Evolutionary conservation across 2,797 vertebrate genomes (phyloP), one percentile per base, ranked within the genome.

Genomic region (Eremophila alpestris): DNA sequence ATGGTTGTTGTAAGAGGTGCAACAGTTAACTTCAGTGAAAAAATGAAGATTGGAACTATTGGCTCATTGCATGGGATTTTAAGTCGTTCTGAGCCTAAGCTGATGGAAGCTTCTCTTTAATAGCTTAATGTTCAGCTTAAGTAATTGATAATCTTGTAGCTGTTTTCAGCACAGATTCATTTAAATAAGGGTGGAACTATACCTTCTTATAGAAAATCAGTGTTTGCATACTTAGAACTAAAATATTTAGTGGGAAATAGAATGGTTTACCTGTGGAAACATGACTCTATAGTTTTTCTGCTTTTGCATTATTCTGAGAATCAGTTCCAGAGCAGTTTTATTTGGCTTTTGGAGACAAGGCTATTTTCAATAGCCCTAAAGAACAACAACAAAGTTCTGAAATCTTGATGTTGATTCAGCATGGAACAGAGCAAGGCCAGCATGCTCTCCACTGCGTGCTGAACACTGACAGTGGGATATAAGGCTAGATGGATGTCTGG

Each of bases 31-130:
- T 38, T 73, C 3, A 36, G 48, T 32, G 36, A 45, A 74, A 79
- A 81, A 62, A 7, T 4, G 3, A n/a, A 52, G 56, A 49, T 14
- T 41, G 56, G 23, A 54, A 21, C 36, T 69, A 38, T 40, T 27
- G n/a, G 43, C 58, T 70, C 41, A 9, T 32, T 74, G 26, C 52
- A 74, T 65, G n/a, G 32, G 5, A 20, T 81, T 89, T 68, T 54
- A 32, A 69, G 58, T 77, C 0, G 0, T 51, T 46, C 36, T 79
- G 59, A 88, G 45, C 41, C 12, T 54, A 49, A 52, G 3, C 1
- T 59, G 41, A 11, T 67, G 26, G 32, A 52, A 49, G 32, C n/a
- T 63, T 63, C 29, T 87, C 54, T n/a, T 46, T 40, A 63, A 32
- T 22, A 59, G 23, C 8, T 56, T 71, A 80, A 32, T 22, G 21